Conservation (phyloP, 53 echinoderm and acorn worm species). For the Zoroaster sp. region DNA sequence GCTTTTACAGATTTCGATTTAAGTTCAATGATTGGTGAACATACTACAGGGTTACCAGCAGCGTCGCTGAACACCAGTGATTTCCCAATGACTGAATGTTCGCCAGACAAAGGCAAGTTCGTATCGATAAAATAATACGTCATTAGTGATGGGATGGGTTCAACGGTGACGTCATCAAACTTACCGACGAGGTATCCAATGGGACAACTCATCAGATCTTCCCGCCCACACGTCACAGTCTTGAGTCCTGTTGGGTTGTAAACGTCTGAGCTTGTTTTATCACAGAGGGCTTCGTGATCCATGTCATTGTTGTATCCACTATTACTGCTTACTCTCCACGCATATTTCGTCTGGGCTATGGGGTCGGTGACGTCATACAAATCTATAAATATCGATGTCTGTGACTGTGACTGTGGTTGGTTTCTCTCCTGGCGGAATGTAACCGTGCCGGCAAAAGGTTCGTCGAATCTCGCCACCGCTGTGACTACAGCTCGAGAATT, state of each 20-base stretch:
- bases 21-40: constrained; percentile 60
- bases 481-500: constrained; percentile 67
- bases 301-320: constrained; percentile 56
- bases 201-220: background rate
- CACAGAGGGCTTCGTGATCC: constrained; percentile 64
- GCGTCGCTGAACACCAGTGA: constrained; percentile 70
- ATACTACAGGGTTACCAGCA: constrained; percentile 27
- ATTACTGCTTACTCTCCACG: constrained; percentile 77
- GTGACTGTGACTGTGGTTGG: constrained; percentile 43
- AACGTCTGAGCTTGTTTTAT: constrained; percentile 14
- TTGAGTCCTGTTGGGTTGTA: constrained; percentile 50
- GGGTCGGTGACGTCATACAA: constrained; percentile 73
- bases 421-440: constrained; percentile 77
- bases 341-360: constrained; percentile 26
- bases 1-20: constrained; percentile 67
- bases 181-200: constrained; percentile 70
- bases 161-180: constrained; percentile 67
- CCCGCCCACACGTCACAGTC: background rate
- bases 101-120: constrained; percentile 72
- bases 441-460: constrained; percentile 84
- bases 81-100: constrained; percentile 65
- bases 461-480: constrained; percentile 81
- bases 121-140: constrained; percentile 69
- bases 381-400: constrained; percentile 79
- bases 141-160: constrained; percentile 52